Conservation (phyloP, 2,113 vertebrate species). For the Pachypanchax playfairii region DNA sequence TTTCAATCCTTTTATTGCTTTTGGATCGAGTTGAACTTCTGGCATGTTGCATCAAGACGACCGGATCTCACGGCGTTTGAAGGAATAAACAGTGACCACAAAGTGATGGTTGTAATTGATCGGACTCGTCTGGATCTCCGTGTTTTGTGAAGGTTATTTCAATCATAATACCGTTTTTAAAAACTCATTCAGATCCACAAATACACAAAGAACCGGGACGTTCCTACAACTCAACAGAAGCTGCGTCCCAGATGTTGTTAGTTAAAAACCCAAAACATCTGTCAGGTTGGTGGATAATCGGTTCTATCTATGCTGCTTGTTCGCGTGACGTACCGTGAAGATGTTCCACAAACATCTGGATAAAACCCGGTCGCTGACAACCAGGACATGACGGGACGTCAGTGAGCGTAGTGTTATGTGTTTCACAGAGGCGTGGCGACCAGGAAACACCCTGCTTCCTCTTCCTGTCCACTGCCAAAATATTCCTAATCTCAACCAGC, state of each 20-base stretch:
- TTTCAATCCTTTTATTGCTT: constrained; percentile 73
- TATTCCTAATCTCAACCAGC: background rate
- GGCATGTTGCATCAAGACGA: constrained; percentile 42
- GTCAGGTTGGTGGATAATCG: background rate
- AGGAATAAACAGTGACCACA: too few relatives aligned
- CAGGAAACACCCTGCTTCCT: background rate
- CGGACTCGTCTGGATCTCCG: constrained; percentile 8
- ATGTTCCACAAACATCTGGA: too few relatives aligned
- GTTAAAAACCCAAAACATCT: too few relatives aligned
- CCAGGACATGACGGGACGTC: background rate
- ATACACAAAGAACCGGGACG: constrained; percentile 38
- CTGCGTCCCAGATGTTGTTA: background rate
- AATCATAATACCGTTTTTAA: too few relatives aligned
- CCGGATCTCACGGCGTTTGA: too few relatives aligned
- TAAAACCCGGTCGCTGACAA: too few relatives aligned
- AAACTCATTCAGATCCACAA: too few relatives aligned
- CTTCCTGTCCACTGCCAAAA: background rate
- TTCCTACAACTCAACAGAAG: constrained; percentile 62
- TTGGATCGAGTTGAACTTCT: constrained; percentile 60
- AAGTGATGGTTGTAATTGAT: too few relatives aligned
- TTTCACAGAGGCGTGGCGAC: constrained; percentile 3
- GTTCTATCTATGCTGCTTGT: background rate
- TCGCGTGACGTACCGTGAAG: background rate
- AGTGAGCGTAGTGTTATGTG: constrained; percentile 8
- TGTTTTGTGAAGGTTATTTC: background rate